These are phyloP conservation scores for Lepidocyrtinus sp. DNA, from an alignment of 2,888 invertebrate genomes.

Conservation along the genomic window DNA sequence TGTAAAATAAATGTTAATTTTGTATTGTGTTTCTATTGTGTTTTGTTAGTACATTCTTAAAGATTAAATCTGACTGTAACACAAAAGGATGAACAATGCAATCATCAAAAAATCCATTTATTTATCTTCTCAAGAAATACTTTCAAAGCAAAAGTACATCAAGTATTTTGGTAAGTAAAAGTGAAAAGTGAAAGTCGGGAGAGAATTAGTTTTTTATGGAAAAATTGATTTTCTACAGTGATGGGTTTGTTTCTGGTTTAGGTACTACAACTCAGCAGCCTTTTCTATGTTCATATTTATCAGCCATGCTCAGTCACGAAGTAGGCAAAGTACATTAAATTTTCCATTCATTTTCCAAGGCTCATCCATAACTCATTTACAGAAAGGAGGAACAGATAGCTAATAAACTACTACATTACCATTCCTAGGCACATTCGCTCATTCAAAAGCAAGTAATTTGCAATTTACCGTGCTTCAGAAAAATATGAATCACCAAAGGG, in stretches of 20 bases:
- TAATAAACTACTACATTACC: no score
- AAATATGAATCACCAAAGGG: not conserved
- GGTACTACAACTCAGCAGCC: no score
- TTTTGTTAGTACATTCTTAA: slow-evolving; percentile 9
- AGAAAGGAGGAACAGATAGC: no score
- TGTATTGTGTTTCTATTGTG: slow-evolving; percentile 35
- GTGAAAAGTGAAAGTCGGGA: not conserved
- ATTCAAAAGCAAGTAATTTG: slow-evolving; percentile 37
- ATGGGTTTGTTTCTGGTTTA: no score
- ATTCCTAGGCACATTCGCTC: slow-evolving; percentile 29
- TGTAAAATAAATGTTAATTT: slow-evolving; percentile 18
- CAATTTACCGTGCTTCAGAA: not conserved
- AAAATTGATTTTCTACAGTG: not conserved
- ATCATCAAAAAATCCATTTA: not conserved
- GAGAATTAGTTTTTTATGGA: not conserved
- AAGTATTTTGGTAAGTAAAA: not conserved
- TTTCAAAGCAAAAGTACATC: not conserved
- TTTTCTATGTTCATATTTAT: not conserved
- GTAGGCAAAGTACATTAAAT: not conserved
- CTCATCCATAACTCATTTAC: not conserved
- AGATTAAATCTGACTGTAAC: not conserved
- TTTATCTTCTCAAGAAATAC: no score
- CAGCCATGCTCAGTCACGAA: not conserved
- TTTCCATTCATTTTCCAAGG: not conserved
- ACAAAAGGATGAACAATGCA: not conserved